phyloP scores from a whole-genome alignment of 2,113 vertebrate species.

The Centrocercus urophasianus region DNA sequence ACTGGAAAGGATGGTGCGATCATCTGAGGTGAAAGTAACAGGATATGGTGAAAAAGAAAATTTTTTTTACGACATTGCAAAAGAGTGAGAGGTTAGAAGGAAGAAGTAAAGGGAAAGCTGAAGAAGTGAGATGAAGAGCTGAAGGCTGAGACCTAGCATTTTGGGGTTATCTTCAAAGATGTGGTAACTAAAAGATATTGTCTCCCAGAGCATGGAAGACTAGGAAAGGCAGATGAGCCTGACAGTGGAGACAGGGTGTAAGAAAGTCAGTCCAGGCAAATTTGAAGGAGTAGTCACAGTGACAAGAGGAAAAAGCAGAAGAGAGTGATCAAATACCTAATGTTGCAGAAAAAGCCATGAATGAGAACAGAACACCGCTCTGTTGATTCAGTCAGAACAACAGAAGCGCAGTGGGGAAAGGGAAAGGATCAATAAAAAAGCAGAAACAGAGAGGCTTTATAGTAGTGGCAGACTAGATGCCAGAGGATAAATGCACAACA shows the following conservation, averaged over 20 bases:
- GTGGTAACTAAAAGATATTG: background rate
- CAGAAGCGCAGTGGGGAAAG: background rate
- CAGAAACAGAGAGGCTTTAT: background rate
- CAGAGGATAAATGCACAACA: background rate
- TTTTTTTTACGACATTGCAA: background rate
- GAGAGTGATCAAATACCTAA: background rate
- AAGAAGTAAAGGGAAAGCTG: background rate
- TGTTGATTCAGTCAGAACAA: slow-evolving; percentile 41
- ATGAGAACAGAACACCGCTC: background rate
- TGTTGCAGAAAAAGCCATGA: slow-evolving; percentile 2
- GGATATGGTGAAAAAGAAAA: background rate
- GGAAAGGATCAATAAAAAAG: slow-evolving; percentile 51
- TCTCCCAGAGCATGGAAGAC: background rate
- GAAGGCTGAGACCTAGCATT: background rate
- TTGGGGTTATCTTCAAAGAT: background rate
- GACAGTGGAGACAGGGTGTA: background rate
- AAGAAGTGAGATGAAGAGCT: background rate
- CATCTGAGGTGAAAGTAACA: background rate
- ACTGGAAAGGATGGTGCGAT: background rate
- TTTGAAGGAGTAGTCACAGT: background rate
- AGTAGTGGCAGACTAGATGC: background rate
- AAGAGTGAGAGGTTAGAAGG: background rate
- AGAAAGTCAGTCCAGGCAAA: background rate
- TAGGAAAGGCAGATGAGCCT: background rate
- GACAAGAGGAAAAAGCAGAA: background rate